Conservation (phyloP, 2,113 vertebrate genomes). For the Pelusios castaneus region DNA sequence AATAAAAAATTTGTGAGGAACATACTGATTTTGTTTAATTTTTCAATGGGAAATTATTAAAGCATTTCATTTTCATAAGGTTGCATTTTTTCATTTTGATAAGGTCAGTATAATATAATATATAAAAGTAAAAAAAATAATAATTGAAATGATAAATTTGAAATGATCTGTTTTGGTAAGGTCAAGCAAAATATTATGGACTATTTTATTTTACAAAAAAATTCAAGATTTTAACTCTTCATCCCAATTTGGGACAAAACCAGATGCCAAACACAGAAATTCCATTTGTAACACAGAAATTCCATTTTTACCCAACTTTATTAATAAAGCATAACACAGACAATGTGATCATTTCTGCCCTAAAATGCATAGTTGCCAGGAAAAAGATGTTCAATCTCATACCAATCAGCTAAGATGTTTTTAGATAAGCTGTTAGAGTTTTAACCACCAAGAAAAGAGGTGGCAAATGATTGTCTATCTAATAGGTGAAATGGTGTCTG, state of each 20-base stretch:
- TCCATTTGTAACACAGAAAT: background rate
- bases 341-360: background rate
- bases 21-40: background rate
- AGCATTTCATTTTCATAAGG: background rate
- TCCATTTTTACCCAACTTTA: background rate
- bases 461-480: background rate
- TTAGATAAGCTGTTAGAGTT: background rate
- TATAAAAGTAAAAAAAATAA: background rate
- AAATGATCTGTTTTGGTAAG: background rate
- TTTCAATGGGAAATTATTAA: background rate
- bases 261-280: background rate
- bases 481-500: background rate
- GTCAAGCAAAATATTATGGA: background rate
- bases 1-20: background rate
- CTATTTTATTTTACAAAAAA: background rate
- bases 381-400: background rate
- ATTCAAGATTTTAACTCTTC: background rate
- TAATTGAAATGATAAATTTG: background rate
- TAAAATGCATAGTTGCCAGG: background rate
- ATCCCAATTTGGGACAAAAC: background rate
- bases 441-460: background rate
- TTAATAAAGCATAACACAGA: background rate
- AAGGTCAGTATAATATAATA: background rate
- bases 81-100: background rate
- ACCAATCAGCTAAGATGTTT: background rate